phyloP scores from a whole-genome alignment of 37 sponge, comb jelly and placozoan genomes.

The Geodia barretti region DNA sequence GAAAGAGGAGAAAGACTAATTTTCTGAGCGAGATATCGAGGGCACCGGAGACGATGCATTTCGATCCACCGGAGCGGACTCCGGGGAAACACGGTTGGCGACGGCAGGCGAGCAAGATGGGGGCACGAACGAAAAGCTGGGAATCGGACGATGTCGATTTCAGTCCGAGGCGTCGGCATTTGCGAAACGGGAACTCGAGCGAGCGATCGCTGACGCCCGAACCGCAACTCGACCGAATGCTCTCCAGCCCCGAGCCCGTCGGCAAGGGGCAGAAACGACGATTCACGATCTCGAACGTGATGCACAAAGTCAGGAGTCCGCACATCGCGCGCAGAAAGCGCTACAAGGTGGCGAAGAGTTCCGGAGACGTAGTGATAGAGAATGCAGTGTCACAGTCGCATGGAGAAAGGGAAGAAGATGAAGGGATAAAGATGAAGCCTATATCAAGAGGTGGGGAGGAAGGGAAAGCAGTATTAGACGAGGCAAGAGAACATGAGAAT shows the following conservation, averaged over 20 bases:
- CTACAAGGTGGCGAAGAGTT: background rate
- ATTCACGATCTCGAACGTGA: background rate
- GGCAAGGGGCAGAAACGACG: background rate
- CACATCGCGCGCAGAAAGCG: background rate
- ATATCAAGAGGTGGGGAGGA: background rate
- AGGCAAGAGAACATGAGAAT: background rate
- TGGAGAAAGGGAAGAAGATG: background rate
- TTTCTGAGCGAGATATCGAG: conserved; percentile 24
- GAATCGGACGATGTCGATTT: background rate
- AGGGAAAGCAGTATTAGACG: background rate
- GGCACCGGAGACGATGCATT: conserved; percentile 37
- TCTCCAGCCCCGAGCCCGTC: background rate
- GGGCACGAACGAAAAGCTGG: background rate
- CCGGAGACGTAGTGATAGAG: too few relatives aligned
- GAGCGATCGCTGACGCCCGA: background rate
- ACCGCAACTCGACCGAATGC: background rate
- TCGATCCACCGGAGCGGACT: too few relatives aligned
- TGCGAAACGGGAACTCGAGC: background rate
- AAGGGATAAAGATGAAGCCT: background rate
- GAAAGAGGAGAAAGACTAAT: background rate
- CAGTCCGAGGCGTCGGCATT: background rate
- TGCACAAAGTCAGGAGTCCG: background rate
- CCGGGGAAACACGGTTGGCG: background rate
- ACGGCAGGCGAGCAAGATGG: background rate
- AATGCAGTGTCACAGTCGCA: background rate